Percentiles rank a stretch among this genome's conserved stretches.
These are phyloP conservation scores for Leptarthrus brevirostris DNA, from an alignment of 2,888 invertebrate genomes.

Conservation along the genomic window DNA sequence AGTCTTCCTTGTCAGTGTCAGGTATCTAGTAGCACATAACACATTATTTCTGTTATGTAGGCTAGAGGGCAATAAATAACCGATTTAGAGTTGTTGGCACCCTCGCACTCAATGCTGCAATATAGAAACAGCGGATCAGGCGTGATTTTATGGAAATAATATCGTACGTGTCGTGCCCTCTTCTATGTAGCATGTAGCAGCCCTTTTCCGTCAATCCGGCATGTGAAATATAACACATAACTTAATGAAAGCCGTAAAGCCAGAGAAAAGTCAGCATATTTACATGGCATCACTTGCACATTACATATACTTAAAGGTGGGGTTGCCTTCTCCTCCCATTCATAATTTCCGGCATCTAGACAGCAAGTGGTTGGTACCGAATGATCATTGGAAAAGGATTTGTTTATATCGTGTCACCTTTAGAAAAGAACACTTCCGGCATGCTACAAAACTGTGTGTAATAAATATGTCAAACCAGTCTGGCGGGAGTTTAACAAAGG, in stretches of 20 bases:
- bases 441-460: too few species aligned
- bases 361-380: too few species aligned
- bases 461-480: too few species aligned
- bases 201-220: background rate
- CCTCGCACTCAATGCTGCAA: background rate
- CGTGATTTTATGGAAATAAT: constrained; percentile 5
- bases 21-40: constrained; percentile 1
- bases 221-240: background rate
- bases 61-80: constrained; percentile 5
- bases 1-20: background rate
- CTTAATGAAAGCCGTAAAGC: too few species aligned
- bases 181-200: background rate
- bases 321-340: background rate
- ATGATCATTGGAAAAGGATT: background rate
- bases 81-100: constrained; percentile 4
- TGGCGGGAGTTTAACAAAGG: too few species aligned
- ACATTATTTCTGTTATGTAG: constrained; percentile 1
- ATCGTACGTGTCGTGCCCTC: background rate
- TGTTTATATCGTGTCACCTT: background rate
- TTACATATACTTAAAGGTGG: background rate
- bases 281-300: background rate
- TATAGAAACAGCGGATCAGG: background rate
- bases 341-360: background rate
- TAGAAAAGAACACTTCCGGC: background rate
- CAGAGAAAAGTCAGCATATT: background rate